Conservation (phyloP, 1,140 invertebrate genomes). For the Heterodera carotae region DNA sequence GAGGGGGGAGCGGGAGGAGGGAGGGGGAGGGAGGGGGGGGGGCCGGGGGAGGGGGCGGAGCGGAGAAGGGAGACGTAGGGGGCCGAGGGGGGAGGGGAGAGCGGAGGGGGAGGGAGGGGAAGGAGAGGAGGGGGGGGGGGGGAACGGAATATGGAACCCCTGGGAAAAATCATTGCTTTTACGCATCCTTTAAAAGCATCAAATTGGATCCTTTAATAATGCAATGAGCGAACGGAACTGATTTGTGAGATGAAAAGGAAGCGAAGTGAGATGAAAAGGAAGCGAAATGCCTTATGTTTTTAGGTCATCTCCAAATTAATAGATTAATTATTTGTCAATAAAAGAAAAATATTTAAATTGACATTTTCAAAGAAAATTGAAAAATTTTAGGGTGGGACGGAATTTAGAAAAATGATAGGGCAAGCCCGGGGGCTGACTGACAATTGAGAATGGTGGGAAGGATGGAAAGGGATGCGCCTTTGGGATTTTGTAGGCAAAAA, state of each 20-base stretch:
- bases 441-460: neutral
- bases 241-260: too few relatives aligned
- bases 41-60: neutral
- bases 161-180: conserved; percentile 3
- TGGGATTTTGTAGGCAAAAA: neutral
- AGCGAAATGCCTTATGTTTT: too few relatives aligned
- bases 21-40: neutral
- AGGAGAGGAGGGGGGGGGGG: neutral
- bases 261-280: too few relatives aligned
- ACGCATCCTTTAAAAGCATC: neutral
- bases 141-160: neutral
- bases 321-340: too few relatives aligned
- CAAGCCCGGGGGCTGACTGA: too few relatives aligned
- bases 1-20: neutral
- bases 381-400: too few relatives aligned
- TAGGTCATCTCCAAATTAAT: too few relatives aligned
- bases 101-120: neutral
- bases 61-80: neutral
- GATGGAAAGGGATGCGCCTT: neutral
- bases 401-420: neutral
- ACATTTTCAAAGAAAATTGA: too few relatives aligned
- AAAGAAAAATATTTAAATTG: too few relatives aligned
- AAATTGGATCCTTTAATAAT: neutral
- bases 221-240: too few relatives aligned
- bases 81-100: neutral